Conservation (phyloP, 2,797 vertebrate genomes). For the Craterocephalus amniculus region DNA sequence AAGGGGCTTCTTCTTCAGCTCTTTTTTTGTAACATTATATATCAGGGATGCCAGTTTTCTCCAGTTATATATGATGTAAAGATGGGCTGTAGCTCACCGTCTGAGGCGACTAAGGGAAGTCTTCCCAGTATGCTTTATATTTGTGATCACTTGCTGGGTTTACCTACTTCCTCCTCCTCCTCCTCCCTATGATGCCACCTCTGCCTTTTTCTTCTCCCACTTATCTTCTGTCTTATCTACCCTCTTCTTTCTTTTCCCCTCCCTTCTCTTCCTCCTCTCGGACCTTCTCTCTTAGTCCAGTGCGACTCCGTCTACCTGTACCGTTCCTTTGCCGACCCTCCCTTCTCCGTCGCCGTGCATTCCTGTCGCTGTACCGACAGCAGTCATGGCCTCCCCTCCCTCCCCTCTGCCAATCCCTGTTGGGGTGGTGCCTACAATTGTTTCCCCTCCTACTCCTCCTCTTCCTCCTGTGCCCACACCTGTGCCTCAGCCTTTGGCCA, state of each 20-base stretch:
- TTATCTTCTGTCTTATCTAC: constrained; percentile 17
- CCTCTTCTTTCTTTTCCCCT: constrained; percentile 25
- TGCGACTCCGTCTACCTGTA: constrained; percentile 79
- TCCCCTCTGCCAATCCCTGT: constrained; percentile 63
- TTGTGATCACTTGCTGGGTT: constrained; percentile 29
- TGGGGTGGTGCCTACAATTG: constrained; percentile 58
- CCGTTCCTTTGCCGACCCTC: constrained; percentile 71
- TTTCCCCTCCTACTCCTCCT: constrained; percentile 61
- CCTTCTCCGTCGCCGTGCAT: constrained; percentile 80
- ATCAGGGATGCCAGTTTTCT: constrained; percentile 5
- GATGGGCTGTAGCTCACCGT: constrained; percentile 32
- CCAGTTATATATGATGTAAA: constrained; percentile 5
- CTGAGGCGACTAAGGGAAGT: neutral
- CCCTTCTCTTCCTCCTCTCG: constrained; percentile 63
- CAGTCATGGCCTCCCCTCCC: constrained; percentile 81
- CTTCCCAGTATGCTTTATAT: neutral
- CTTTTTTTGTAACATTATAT: constrained; percentile 17
- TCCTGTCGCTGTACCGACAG: constrained; percentile 82
- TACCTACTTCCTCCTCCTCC: constrained; percentile 21
- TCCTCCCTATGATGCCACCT: constrained; percentile 31
- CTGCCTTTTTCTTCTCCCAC: constrained; percentile 13
- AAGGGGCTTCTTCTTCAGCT: neutral
- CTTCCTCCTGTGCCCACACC: constrained; percentile 79
- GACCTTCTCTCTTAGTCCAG: constrained; percentile 76
- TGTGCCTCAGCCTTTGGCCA: constrained; percentile 85